Evolutionary conservation across 2,113 vertebrate genomes (phyloP).

Genomic region (Atractosteus spatula): DNA sequence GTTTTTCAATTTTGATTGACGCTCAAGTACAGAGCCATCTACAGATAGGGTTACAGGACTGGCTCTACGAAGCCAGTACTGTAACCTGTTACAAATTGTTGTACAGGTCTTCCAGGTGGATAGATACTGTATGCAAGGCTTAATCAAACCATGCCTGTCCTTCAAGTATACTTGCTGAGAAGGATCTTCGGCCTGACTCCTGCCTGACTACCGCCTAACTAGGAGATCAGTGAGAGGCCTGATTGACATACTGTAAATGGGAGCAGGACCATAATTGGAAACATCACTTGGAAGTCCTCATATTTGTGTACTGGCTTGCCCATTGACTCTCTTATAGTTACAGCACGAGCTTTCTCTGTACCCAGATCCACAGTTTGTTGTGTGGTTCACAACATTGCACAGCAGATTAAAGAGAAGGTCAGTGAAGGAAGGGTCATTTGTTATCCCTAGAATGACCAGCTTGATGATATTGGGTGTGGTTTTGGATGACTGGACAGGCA

Average conservation of each 20-base stretch:
- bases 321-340: constrained; percentile 18
- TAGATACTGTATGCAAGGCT: background rate
- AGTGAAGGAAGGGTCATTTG: background rate
- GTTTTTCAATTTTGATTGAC: too few relatives aligned
- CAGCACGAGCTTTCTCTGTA: background rate
- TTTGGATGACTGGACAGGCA: constrained; percentile 1
- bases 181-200: too few relatives aligned
- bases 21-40: too few relatives aligned
- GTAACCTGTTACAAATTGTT: too few relatives aligned
- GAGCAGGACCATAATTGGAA: constrained; percentile 6
- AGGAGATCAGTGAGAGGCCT: background rate
- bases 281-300: constrained; percentile 14
- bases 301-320: constrained; percentile 18
- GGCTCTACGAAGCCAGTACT: too few relatives aligned
- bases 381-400: constrained; percentile 17
- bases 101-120: too few relatives aligned
- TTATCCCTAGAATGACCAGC: background rate
- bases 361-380: constrained; percentile 10
- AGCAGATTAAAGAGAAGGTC: constrained; percentile 2
- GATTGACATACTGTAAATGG: background rate
- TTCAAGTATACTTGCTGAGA: background rate
- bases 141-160: background rate
- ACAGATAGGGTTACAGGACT: too few relatives aligned
- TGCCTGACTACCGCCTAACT: background rate
- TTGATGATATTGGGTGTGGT: background rate